phyloP scores from a whole-genome alignment of 2,888 invertebrate genomes.

The Drosophila nr. perissopoda region DNA sequence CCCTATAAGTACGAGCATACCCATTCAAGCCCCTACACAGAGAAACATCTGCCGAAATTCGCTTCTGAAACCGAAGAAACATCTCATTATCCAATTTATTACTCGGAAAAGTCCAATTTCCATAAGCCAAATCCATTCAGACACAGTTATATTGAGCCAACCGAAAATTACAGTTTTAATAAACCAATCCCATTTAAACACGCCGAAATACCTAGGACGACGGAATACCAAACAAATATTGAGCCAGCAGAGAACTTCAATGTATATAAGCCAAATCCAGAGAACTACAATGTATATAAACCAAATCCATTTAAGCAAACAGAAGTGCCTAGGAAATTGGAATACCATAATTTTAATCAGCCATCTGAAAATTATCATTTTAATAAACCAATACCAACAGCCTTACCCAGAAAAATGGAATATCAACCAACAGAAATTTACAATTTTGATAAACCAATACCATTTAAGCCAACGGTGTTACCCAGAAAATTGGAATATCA shows the following conservation, averaged over 20 bases:
- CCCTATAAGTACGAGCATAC: slow-evolving; percentile 84
- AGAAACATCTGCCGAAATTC: slow-evolving; percentile 45
- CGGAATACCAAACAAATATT: slow-evolving; percentile 1
- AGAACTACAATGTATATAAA: slow-evolving; percentile 4
- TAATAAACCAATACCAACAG: slow-evolving; percentile 21
- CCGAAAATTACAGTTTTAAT: slow-evolving; percentile 29
- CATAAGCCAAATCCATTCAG: slow-evolving; percentile 25
- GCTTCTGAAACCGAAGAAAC: slow-evolving; percentile 45
- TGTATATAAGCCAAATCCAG: background rate
- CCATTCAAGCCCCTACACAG: slow-evolving; percentile 44
- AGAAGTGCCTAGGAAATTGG: slow-evolving; percentile 1
- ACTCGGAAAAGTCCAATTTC: slow-evolving; percentile 29
- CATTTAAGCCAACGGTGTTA: background rate
- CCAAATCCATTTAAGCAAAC: slow-evolving; percentile 6
- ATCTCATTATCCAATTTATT: slow-evolving; percentile 39
- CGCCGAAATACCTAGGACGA: background rate
- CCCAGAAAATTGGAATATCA: background rate
- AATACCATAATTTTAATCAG: slow-evolving; percentile 1
- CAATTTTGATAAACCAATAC: background rate
- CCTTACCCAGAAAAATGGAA: background rate
- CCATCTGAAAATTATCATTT: slow-evolving; percentile 22
- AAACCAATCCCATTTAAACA: slow-evolving; percentile 20
- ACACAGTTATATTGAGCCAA: background rate
- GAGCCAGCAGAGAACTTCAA: slow-evolving; percentile 5
- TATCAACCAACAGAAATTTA: slow-evolving; percentile 1